Percentiles rank a stretch among this genome's conserved stretches.
These are phyloP conservation scores for Serilophus lunatus DNA, from an alignment of 2,113 vertebrate genomes.

Conservation along the genomic window DNA sequence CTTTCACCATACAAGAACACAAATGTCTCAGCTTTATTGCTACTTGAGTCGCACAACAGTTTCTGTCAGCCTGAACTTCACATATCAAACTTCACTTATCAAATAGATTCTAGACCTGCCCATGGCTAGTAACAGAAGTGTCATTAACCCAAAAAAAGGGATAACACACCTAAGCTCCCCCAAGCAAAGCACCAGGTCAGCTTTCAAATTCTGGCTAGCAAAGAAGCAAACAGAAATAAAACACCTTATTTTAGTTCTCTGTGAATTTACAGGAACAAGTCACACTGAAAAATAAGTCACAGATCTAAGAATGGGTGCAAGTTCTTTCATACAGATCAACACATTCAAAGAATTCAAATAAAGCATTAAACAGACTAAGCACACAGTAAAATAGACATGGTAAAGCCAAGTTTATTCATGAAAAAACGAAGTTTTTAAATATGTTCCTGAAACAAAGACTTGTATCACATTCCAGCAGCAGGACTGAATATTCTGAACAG, in stretches of 20 bases:
- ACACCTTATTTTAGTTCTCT: not conserved
- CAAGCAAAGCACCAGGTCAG: not conserved
- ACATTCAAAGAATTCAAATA: not conserved
- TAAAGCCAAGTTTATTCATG: not conserved
- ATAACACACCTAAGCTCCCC: rapidly evolving
- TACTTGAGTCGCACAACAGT: not conserved
- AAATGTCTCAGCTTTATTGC: not conserved
- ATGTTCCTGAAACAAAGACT: not conserved
- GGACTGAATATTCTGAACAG: not conserved
- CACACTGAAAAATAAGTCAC: not conserved
- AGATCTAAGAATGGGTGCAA: not conserved
- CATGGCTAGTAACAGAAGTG: rapidly evolving
- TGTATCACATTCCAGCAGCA: not conserved
- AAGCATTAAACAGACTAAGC: not conserved
- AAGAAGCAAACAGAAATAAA: not conserved
- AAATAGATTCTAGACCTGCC: not conserved
- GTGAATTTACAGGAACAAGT: not conserved
- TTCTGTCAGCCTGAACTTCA: not conserved
- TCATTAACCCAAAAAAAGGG: not conserved
- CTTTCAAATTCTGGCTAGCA: not conserved
- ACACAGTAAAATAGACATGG: not conserved
- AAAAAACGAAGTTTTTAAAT: not conserved
- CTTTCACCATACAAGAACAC: not conserved
- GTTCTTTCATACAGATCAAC: not conserved
- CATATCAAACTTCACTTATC: not conserved